Evolutionary conservation across 2,888 invertebrate genomes (phyloP).

Genomic region (Idaea biselata): DNA sequence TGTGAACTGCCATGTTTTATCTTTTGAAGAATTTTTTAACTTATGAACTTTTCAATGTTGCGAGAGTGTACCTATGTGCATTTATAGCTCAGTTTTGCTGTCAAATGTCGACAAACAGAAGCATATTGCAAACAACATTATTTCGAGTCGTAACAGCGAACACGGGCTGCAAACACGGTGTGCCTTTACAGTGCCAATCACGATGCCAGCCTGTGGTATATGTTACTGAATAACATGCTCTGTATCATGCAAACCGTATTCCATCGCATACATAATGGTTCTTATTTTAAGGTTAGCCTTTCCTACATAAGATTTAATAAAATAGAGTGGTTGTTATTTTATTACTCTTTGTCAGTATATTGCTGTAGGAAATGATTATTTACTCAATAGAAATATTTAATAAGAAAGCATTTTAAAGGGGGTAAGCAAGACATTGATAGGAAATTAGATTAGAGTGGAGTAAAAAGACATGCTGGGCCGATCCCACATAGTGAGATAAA

Average conservation of each 20-base stretch:
- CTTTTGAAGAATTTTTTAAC: too few species aligned
- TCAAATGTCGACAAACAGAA: neutral
- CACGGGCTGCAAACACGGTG: neutral
- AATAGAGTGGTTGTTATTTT: neutral
- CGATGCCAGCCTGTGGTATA: neutral
- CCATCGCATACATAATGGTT: neutral
- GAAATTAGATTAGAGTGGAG: too few species aligned
- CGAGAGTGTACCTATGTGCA: neutral
- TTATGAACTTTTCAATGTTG: too few species aligned
- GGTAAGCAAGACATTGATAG: too few species aligned
- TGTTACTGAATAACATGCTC: neutral
- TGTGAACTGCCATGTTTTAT: neutral
- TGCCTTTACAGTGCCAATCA: neutral
- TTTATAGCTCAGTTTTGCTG: neutral
- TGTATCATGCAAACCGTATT: neutral
- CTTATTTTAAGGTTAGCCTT: neutral
- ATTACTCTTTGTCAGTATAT: too few species aligned
- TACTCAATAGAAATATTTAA: too few species aligned
- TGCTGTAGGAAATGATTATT: too few species aligned
- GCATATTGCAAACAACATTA: neutral
- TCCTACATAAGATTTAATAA: neutral
- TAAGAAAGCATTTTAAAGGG: too few species aligned
- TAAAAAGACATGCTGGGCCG: too few species aligned
- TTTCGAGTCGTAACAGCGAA: neutral
- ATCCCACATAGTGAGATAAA: too few species aligned